These are phyloP conservation scores for Halcyon malimbica DNA, from an alignment of 2,113 vertebrate species.

Conservation along the genomic window DNA sequence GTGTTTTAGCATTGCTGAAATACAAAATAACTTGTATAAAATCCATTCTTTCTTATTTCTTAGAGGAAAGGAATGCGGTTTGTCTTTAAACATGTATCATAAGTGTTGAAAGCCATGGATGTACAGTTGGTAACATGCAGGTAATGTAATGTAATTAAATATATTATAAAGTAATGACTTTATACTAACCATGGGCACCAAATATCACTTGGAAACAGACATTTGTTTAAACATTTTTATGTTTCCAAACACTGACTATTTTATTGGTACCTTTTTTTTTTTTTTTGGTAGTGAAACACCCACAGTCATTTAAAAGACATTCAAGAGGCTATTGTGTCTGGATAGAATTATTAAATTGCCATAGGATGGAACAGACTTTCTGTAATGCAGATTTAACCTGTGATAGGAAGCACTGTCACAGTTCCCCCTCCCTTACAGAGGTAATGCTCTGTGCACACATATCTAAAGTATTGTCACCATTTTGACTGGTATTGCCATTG, in stretches of 20 bases:
- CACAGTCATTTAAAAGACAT: neutral
- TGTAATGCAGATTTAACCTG: neutral
- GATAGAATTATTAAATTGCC: neutral
- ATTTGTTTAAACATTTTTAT: slow-evolving; percentile 39
- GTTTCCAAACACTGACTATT: slow-evolving; percentile 2
- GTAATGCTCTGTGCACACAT: neutral
- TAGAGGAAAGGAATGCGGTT: neutral
- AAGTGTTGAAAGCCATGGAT: neutral
- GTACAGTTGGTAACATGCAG: neutral
- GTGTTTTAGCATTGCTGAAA: neutral
- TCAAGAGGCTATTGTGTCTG: neutral
- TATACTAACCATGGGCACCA: neutral
- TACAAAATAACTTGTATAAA: neutral
- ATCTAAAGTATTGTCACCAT: neutral
- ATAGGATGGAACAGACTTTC: neutral
- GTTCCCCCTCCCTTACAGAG: neutral
- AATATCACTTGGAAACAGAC: neutral
- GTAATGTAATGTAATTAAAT: slow-evolving; percentile 42
- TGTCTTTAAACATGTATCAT: neutral
- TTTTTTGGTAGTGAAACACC: neutral
- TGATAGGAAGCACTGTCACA: neutral
- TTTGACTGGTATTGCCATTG: neutral
- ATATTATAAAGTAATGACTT: slow-evolving; percentile 21
- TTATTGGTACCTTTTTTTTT: neutral
- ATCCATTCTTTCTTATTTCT: neutral